Conservation (phyloP, 2,113 vertebrate species). For the Scytalopus superciliaris region DNA sequence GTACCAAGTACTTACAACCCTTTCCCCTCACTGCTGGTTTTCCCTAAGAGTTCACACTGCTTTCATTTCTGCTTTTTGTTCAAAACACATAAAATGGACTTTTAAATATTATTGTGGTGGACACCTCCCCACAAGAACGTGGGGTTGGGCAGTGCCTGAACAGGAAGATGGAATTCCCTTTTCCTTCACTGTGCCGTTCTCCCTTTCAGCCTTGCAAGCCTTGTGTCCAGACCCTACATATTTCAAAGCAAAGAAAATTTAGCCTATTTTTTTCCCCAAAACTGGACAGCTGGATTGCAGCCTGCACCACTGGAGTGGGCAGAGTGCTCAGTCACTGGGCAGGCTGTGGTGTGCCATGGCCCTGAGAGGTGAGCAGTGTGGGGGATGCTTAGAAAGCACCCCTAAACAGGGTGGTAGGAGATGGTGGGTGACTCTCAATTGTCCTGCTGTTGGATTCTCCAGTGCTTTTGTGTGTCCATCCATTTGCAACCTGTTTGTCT, state of each 20-base stretch:
- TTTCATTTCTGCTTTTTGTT: conserved; percentile 13
- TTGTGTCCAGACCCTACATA: not conserved
- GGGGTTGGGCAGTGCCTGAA: not conserved
- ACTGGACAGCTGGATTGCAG: not conserved
- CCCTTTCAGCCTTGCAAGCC: not conserved
- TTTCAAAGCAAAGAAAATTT: not conserved
- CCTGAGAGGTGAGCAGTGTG: not conserved
- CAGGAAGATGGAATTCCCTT: not conserved
- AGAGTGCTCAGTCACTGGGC: not conserved
- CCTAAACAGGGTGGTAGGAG: not conserved
- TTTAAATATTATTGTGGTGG: not conserved
- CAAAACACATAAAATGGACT: not conserved
- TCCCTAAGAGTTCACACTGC: not conserved
- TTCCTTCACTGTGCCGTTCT: not conserved
- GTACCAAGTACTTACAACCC: not conserved
- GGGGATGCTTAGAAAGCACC: no score
- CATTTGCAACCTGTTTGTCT: not conserved
- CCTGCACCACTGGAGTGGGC: not conserved
- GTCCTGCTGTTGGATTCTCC: not conserved
- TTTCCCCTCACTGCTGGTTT: not conserved
- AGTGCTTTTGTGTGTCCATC: not conserved
- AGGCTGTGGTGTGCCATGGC: not conserved
- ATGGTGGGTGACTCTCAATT: not conserved
- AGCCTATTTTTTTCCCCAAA: not conserved
- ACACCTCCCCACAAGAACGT: not conserved